phyloP scores from a whole-genome alignment of 2,113 vertebrate species.

The Leucosticte australis region DNA sequence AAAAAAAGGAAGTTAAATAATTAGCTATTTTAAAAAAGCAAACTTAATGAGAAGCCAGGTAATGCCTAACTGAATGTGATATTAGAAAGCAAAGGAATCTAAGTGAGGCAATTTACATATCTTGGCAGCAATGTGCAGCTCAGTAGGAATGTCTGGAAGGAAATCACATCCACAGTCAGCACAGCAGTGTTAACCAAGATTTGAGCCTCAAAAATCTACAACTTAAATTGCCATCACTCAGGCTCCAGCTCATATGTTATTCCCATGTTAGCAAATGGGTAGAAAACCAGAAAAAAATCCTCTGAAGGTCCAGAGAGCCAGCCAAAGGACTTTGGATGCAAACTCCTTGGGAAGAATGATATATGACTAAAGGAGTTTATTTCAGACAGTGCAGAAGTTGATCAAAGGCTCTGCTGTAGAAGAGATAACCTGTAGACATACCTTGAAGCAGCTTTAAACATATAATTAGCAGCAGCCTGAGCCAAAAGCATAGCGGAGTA shows the following conservation, averaged over 20 bases:
- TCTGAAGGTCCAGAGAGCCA: background rate
- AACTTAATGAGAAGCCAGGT: constrained; percentile 22
- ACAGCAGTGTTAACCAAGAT: constrained; percentile 30
- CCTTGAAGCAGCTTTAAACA: background rate
- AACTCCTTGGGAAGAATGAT: background rate
- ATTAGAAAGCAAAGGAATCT: constrained; percentile 45
- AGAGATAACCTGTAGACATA: background rate
- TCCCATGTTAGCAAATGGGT: background rate
- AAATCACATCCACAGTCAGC: constrained; percentile 43
- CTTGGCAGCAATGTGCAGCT: constrained; percentile 37
- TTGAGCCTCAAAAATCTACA: constrained; percentile 18
- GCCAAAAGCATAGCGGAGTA: background rate
- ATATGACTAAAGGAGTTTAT: background rate
- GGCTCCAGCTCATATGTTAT: background rate
- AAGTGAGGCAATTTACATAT: constrained; percentile 44
- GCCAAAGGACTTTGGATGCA: background rate
- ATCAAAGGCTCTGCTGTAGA: background rate
- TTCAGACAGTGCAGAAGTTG: background rate
- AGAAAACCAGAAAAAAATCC: background rate
- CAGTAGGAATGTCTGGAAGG: constrained; percentile 55
- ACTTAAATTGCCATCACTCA: background rate
- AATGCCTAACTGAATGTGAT: background rate
- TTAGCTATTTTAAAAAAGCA: background rate
- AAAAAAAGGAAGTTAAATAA: constrained; percentile 19
- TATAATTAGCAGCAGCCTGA: background rate